Evolutionary conservation across 23 tunicate genomes (phyloP).

Genomic region (Diplosoma virens): DNA sequence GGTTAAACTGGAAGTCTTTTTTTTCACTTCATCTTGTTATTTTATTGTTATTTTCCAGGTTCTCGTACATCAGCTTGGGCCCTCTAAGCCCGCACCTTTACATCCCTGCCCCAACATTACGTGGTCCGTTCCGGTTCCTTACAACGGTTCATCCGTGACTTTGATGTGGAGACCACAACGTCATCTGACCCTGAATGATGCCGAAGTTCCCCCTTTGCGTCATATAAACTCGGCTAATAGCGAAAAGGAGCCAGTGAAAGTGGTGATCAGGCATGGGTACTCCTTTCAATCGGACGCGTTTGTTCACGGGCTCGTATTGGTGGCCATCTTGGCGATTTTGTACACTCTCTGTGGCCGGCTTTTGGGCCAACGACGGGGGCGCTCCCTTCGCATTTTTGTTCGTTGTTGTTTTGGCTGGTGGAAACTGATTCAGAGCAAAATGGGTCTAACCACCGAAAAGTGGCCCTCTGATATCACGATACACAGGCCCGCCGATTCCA

Average conservation of each 20-base stretch:
- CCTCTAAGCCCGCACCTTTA: constrained; percentile 6
- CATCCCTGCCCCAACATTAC: constrained; percentile 48
- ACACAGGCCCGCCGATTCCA: constrained; percentile 15
- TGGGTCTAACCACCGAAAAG: background rate
- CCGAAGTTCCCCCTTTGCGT: background rate
- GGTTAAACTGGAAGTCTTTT: constrained; percentile 5
- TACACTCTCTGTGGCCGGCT: constrained; percentile 21
- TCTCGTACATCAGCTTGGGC: constrained; percentile 56
- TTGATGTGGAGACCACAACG: constrained; percentile 43
- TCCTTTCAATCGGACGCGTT: constrained; percentile 2
- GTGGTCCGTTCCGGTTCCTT: constrained; percentile 25
- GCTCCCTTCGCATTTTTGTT: constrained; percentile 45
- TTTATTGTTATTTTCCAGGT: constrained; percentile 40
- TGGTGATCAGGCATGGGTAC: background rate
- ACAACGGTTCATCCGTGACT: constrained; percentile 42
- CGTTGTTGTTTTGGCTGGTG: constrained; percentile 87
- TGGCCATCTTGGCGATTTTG: constrained; percentile 22
- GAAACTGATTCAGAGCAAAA: constrained; percentile 40
- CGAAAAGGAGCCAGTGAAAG: background rate
- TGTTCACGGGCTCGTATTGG: constrained; percentile 27
- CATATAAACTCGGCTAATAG: constrained; percentile 25
- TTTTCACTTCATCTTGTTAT: background rate
- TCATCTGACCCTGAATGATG: constrained; percentile 17
- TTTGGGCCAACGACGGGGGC: constrained; percentile 42
- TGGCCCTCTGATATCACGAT: constrained; percentile 37